Base-by-base conservation (phyloP, 2,113 vertebrate genomes). In the Pteronura brasiliensis region DNA sequence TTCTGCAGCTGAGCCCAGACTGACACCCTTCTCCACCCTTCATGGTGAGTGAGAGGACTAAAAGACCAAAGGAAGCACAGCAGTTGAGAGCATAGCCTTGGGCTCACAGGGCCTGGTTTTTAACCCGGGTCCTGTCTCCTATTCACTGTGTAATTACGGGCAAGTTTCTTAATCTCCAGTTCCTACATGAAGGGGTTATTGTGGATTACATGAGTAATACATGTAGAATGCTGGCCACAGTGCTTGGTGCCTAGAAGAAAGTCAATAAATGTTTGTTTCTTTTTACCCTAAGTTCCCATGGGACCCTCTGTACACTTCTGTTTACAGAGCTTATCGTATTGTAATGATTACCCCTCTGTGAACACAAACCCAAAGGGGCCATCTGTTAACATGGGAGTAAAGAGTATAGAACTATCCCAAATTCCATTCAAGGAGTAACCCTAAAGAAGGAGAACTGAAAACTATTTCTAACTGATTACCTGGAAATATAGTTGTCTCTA, bases 71-170 rank as follows among this genome's bases (percentile, higher is more conserved):
- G 49, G 15, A 39, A 36, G 2, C 57, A 31, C 27, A 96, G 23
- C 36, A 92, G 74, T 97, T 95, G 96, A 96, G 92, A 95, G 49
- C 92, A 83, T 57, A 94, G 81, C 97, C 80, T 20, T 91, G 95
- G 95, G 80, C 95, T 90, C 69, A 44, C 49, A 4, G 34, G 90
- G 71, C 74, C 49, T 92, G 31, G 87, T 47, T 88, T 97, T 69
- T 25, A 85, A 49, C 25, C 27, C 72, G 72, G 77, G 90, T 80
- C 95, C 90, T 71, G 55, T 23, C 81, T 97, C n/a, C 76, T 87
- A 12, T 69, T 93, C 69, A 23, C 13, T 79, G 93, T 97, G 20
- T 13, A 93, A 8, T 76, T 69, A 88, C 4, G 47, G 47, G 39
- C 44, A 90, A 85, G 11, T 90, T 81, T 67, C 71, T 95, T 95